Conservation (phyloP, 1,140 invertebrate genomes). For the Rhopalosiphum maidis region DNA sequence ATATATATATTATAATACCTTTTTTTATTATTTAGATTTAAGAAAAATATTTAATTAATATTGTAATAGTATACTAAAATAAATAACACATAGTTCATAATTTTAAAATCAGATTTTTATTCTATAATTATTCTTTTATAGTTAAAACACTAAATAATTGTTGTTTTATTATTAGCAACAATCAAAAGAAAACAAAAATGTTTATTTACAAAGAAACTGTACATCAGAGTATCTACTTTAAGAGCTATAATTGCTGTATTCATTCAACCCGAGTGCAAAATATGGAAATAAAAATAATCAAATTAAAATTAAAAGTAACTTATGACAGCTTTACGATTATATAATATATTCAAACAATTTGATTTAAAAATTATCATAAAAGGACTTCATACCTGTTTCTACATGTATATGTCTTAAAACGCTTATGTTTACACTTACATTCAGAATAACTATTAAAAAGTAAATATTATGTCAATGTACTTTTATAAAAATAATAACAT, state of each 20-base stretch:
- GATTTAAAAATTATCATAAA: constrained; percentile 14
- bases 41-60: neutral
- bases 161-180: neutral
- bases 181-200: constrained; percentile 29
- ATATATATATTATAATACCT: neutral
- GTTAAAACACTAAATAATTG: constrained; percentile 20
- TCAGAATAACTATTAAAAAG: neutral
- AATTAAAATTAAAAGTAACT: constrained; percentile 32
- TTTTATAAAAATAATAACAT: neutral
- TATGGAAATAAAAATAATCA: constrained; percentile 29
- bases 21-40: neutral
- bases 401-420: neutral
- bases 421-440: neutral
- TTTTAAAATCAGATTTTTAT: constrained; percentile 41
- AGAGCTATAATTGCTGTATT: neutral
- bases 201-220: constrained; percentile 47
- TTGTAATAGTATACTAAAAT: neutral
- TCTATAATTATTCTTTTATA: constrained; percentile 23
- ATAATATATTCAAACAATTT: constrained; percentile 25
- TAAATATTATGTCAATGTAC: neutral
- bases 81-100: neutral
- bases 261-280: constrained; percentile 7
- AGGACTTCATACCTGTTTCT: neutral
- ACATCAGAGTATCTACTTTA: neutral
- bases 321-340: neutral